These are phyloP conservation scores for Cerceris ruficornis DNA, from an alignment of 2,888 invertebrate species.

Conservation along the genomic window DNA sequence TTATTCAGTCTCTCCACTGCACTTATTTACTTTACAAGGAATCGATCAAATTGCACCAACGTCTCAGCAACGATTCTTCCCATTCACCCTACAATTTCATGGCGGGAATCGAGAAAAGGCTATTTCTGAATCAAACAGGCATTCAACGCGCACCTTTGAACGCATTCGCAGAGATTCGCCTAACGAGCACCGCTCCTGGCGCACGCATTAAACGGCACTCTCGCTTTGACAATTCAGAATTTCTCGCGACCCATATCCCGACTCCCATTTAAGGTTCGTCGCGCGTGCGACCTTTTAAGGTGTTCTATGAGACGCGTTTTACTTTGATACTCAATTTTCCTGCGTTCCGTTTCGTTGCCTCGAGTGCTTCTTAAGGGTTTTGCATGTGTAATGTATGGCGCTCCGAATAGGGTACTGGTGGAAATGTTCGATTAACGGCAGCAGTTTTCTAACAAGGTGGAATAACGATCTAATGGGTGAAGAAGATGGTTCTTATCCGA, in stretches of 20 bases:
- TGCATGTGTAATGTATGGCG: background rate
- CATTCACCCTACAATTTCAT: constrained; percentile 12
- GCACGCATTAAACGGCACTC: constrained; percentile 53
- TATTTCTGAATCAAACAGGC: background rate
- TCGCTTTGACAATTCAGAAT: constrained; percentile 63
- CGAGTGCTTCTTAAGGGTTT: background rate
- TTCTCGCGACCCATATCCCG: constrained; percentile 50
- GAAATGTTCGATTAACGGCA: background rate
- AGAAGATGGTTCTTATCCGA: no score
- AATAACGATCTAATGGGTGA: no score
- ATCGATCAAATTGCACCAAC: constrained; percentile 11
- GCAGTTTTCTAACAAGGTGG: background rate
- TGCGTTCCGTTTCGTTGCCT: background rate
- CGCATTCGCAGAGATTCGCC: constrained; percentile 51
- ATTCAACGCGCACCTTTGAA: background rate
- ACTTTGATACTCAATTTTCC: constrained; percentile 24
- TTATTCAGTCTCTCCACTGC: no score
- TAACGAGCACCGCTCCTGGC: constrained; percentile 65
- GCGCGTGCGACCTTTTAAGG: constrained; percentile 41
- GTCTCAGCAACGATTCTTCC: constrained; percentile 72
- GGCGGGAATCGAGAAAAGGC: constrained; percentile 44
- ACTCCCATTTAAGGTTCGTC: constrained; percentile 46
- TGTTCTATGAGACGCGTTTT: constrained; percentile 21
- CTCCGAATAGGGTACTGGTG: background rate
- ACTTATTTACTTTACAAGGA: no score